These are phyloP conservation scores for Mechanitis mazaeus DNA, from an alignment of 2,888 invertebrate genomes.

Conservation along the genomic window DNA sequence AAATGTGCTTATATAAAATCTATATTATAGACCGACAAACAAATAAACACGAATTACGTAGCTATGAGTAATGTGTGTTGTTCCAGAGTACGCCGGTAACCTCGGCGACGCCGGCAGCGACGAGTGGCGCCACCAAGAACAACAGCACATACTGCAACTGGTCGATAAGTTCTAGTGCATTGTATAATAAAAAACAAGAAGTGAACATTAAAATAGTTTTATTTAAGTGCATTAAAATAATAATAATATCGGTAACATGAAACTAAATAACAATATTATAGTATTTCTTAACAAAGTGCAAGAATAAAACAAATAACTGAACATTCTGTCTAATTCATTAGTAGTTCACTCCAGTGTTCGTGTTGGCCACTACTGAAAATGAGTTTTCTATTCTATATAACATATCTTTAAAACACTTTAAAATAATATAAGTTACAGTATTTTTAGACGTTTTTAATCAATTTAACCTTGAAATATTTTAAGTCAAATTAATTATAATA, in stretches of 20 bases:
- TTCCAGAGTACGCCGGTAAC: constrained; percentile 94
- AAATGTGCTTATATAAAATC: too few relatives aligned
- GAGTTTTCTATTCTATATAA: too few relatives aligned
- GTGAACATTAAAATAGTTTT: constrained; percentile 25
- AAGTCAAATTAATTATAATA: not conserved
- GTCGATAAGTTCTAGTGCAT: constrained; percentile 92
- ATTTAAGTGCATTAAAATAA: constrained; percentile 23
- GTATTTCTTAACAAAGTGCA: constrained; percentile 13
- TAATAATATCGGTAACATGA: constrained; percentile 34
- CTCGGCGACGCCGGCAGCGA: constrained; percentile 92
- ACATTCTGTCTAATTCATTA: not conserved
- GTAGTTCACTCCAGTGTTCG: too few relatives aligned
- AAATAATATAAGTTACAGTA: too few relatives aligned
- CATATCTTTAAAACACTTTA: too few relatives aligned
- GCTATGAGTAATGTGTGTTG: not conserved
- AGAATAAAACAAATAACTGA: constrained; percentile 12
- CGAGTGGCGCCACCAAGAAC: constrained; percentile 91
- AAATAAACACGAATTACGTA: too few relatives aligned
- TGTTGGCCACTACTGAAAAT: too few relatives aligned
- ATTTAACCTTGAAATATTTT: too few relatives aligned
- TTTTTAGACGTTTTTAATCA: too few relatives aligned
- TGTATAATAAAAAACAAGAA: constrained; percentile 17
- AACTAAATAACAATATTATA: constrained; percentile 34
- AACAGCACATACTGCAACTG: constrained; percentile 92
- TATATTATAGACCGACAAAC: too few relatives aligned